Evolutionary conservation across 2,797 vertebrate species (phyloP).

Genomic region (Scleropages formosus): DNA sequence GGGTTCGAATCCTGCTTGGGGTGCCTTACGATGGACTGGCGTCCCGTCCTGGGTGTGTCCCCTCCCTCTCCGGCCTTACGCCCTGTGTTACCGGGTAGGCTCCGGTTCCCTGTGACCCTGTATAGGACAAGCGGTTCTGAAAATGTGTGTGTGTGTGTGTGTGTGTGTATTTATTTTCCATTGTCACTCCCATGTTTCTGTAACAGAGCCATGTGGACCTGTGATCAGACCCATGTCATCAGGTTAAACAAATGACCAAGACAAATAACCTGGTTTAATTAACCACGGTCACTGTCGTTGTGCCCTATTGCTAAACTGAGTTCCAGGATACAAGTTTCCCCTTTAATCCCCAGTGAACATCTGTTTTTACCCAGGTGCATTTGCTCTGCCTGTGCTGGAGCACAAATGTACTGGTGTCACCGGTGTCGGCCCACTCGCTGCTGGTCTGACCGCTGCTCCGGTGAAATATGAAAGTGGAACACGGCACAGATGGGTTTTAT

Average conservation of each 20-base stretch:
- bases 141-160: no score
- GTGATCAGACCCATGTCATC: no score
- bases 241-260: constrained; percentile 11
- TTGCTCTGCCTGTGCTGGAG: background rate
- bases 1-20: no score
- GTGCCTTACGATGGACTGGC: no score
- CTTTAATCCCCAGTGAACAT: constrained; percentile 18
- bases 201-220: no score
- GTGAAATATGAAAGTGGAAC: background rate
- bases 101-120: no score
- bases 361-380: constrained; percentile 7
- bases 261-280: constrained; percentile 12
- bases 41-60: no score
- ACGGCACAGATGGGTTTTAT: background rate
- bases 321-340: background rate
- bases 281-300: constrained; percentile 11
- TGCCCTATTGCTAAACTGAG: constrained; percentile 1
- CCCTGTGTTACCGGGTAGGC: no score
- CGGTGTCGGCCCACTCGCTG: background rate
- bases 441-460: background rate
- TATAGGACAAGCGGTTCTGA: no score
- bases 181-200: no score
- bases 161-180: no score
- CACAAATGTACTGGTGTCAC: background rate
- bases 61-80: no score